These are phyloP conservation scores for Cinclus cinclus DNA, from an alignment of 2,113 vertebrate species.

Conservation along the genomic window DNA sequence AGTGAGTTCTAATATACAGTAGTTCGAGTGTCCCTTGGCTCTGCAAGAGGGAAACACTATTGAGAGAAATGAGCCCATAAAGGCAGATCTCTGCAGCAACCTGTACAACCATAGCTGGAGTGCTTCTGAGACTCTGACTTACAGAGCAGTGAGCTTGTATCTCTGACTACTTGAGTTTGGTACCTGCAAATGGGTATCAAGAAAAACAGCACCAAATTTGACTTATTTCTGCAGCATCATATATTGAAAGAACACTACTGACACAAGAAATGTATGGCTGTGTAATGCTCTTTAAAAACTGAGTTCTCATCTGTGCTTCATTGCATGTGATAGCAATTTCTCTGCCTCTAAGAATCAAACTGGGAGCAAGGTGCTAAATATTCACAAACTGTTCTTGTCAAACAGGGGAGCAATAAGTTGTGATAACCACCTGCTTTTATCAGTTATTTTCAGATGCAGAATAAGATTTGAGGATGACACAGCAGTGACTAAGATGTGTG, in stretches of 20 bases:
- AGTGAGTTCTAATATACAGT: neutral
- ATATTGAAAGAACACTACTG: neutral
- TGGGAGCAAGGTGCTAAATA: neutral
- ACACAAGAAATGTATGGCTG: neutral
- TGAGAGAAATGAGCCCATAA: neutral
- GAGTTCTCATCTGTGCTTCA: neutral
- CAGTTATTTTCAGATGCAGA: neutral
- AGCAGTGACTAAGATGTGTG: neutral
- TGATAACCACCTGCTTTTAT: neutral
- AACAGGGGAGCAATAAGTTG: neutral
- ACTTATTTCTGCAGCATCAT: neutral
- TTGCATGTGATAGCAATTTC: neutral
- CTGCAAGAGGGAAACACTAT: neutral
- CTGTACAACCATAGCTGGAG: neutral
- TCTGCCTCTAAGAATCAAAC: neutral
- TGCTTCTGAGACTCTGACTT: neutral
- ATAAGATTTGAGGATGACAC: neutral
- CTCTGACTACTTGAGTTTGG: neutral
- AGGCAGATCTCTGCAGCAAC: neutral
- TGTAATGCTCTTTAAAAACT: neutral
- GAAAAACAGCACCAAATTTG: neutral
- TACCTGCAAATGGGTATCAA: neutral
- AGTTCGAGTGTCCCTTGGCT: neutral
- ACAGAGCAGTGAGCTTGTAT: neutral
- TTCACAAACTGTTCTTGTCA: neutral